Percentiles rank a stretch among this genome's conserved stretches.
Evolutionary conservation across 2,888 invertebrate species (phyloP).

Genomic region (Tipula confusa): DNA sequence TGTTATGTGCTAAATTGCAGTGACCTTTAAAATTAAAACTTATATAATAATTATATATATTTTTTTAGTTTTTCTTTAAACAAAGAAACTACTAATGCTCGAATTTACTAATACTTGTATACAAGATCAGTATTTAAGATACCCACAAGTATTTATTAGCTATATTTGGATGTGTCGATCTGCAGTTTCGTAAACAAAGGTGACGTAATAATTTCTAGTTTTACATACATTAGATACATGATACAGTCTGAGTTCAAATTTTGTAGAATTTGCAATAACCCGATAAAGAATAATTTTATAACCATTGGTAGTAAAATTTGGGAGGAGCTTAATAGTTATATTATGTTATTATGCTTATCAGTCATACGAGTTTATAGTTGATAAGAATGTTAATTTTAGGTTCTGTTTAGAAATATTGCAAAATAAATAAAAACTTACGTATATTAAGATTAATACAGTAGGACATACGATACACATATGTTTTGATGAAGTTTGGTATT

Average conservation of each 20-base stretch:
- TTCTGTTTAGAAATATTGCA: too few relatives aligned
- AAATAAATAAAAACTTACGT: too few relatives aligned
- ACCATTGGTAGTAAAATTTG: not conserved
- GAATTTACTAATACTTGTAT: too few relatives aligned
- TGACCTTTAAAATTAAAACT: not conserved
- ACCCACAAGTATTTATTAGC: not conserved
- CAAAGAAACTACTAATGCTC: too few relatives aligned
- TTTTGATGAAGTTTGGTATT: too few relatives aligned
- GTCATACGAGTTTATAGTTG: too few relatives aligned
- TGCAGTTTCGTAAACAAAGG: not conserved
- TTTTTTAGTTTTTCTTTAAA: not conserved
- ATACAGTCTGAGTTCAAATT: not conserved
- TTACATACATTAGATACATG: too few relatives aligned
- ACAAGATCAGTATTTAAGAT: not conserved
- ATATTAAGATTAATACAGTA: too few relatives aligned
- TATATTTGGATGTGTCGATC: not conserved
- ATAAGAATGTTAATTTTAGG: too few relatives aligned
- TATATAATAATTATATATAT: not conserved
- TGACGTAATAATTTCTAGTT: not conserved
- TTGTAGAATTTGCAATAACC: too few relatives aligned
- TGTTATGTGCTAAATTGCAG: not conserved
- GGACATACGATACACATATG: too few relatives aligned
- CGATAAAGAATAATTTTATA: not conserved
- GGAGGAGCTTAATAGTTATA: not conserved
- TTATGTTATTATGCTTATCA: too few relatives aligned